A percentile compares a stretch with the other conserved stretches of the same genome.
Evolutionary conservation across 2,888 invertebrate species (phyloP).

Genomic region (Rhagonycha lutea): DNA sequence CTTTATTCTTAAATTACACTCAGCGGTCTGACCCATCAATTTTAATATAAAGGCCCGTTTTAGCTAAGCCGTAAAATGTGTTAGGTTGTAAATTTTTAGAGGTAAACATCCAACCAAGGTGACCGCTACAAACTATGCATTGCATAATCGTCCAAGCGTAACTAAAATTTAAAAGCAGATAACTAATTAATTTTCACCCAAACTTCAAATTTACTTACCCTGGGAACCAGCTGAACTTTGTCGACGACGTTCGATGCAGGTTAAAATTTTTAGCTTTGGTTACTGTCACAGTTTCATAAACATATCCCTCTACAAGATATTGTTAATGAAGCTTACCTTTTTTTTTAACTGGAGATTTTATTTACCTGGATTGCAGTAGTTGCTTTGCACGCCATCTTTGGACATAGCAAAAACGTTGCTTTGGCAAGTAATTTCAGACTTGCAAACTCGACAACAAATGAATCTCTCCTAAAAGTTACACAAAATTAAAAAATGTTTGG

Average conservation of each 20-base stretch:
- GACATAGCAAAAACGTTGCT: constrained; percentile 80
- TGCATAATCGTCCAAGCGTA: constrained; percentile 81
- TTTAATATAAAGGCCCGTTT: constrained; percentile 55
- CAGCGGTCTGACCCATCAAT: constrained; percentile 13
- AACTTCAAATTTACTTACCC: constrained; percentile 59
- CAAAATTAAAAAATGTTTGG: background rate
- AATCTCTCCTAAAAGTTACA: constrained; percentile 53
- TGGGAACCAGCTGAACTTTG: constrained; percentile 85
- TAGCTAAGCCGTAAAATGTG: constrained; percentile 73
- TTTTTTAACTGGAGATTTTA: no score
- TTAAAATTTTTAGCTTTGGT: constrained; percentile 58
- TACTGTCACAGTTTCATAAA: constrained; percentile 81
- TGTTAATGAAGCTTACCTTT: no score
- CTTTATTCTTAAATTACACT: background rate
- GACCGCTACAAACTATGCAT: constrained; percentile 68
- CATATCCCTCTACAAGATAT: constrained; percentile 62
- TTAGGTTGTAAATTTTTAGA: constrained; percentile 67
- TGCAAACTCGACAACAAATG: constrained; percentile 62
- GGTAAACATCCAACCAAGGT: constrained; percentile 84
- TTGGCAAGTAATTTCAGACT: constrained; percentile 65
- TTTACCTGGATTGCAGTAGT: constrained; percentile 76
- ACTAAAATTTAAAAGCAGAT: constrained; percentile 52
- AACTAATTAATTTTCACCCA: background rate
- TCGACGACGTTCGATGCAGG: constrained; percentile 63
- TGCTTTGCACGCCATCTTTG: constrained; percentile 76